Evolutionary conservation across 2,797 vertebrate species (phyloP), one percentile per base, ranked within the genome.

Genomic region (Rhinichthys osculus): DNA sequence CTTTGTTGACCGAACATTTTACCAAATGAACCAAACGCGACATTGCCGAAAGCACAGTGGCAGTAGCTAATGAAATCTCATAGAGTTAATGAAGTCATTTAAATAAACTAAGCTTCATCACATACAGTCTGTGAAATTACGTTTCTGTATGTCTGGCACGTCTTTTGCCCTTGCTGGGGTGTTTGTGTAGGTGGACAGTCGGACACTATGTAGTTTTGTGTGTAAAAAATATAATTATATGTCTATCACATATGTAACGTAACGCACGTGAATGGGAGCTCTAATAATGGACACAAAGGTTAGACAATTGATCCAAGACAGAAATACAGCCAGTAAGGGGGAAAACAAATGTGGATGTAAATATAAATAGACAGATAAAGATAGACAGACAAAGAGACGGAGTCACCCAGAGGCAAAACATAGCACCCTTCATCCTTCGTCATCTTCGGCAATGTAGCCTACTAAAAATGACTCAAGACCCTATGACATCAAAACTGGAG

Each of bases 1-100:
- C n/a, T 78, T 74, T 88, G 84, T 88, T 86, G 82, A 89, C 85
- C 76, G 86, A 81, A 78, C 84, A 66, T 42, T 44, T 85, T 78
- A 72, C 67, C 76, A 85, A 79, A 79, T 84, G 82, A 77, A 85
- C 83, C 83, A 85, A 85, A 78, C 11, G 57, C 16, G 54, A 85
- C 84, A 69, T 78, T 44, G 84, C 77, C 78, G 42, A 72, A 85
- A 85, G 84, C 84, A 80, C 40, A 64, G 57, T 64, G 57, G 78
- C 78, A 85, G 44, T 14, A 81, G 78, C 84, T 85, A 80, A 85
- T 85, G 84, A 85, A 80, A 81, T 81, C 69, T 73, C 77, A 85
- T 71, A 54, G 83, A 85, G 67, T 71, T 85, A 85, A 85, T 81
- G 69, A 80, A 80, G 77, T 81, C 23, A 85, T 81, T 85, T 85